Percentiles rank a stretch among this genome's conserved stretches.
Evolutionary conservation across 2,113 vertebrate genomes (phyloP).

Genomic region (Dicrurus megarhynchus): DNA sequence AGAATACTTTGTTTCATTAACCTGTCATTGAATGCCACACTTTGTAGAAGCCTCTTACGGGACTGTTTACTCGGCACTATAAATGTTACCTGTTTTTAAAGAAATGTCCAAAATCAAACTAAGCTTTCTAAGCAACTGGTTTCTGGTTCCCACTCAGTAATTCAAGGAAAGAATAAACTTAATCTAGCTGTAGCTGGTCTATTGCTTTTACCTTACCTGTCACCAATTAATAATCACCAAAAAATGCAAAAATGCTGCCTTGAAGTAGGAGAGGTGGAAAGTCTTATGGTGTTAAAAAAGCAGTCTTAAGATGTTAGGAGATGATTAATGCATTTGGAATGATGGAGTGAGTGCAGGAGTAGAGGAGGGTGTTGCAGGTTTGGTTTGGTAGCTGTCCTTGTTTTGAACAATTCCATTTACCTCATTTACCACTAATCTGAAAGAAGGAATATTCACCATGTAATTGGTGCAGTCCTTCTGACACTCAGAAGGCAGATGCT

Average conservation of each 20-base stretch:
- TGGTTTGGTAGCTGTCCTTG: background rate
- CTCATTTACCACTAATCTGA: background rate
- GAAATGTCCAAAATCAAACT: background rate
- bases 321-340: background rate
- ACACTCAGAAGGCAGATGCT: background rate
- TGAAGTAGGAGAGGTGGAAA: background rate
- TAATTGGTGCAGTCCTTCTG: background rate
- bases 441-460: background rate
- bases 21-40: fast-evolving
- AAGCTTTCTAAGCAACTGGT: background rate
- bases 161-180: background rate
- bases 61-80: fast-evolving
- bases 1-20: background rate
- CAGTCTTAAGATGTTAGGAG: background rate
- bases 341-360: background rate
- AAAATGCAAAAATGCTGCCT: background rate
- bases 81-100: background rate
- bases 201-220: background rate
- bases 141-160: background rate
- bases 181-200: background rate
- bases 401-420: background rate
- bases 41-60: background rate
- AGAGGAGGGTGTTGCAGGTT: background rate
- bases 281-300: background rate
- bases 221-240: background rate